Conservation (phyloP, 2,888 invertebrate genomes). For the Chloroclysta siterata region DNA sequence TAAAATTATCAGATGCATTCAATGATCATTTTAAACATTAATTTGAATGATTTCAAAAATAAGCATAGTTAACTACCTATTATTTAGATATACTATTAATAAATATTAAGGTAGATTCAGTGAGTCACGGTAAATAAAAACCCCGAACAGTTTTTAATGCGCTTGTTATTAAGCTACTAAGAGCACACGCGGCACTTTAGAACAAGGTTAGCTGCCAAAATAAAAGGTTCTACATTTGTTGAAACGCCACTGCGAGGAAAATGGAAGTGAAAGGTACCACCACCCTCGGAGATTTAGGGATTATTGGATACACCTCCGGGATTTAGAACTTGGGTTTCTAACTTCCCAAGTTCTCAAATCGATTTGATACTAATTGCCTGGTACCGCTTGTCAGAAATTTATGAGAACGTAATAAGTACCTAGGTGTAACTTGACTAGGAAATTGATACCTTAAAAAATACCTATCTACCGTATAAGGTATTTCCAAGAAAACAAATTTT, state of each 20-base stretch:
- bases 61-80: too few relatives aligned
- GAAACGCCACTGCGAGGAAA: slow-evolving; percentile 8
- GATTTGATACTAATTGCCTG: slow-evolving; percentile 35
- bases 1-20: too few relatives aligned
- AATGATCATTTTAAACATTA: too few relatives aligned
- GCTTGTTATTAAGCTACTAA: slow-evolving; percentile 15
- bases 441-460: background rate
- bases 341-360: slow-evolving; percentile 57
- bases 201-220: slow-evolving; percentile 16
- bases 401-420: background rate
- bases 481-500: too few relatives aligned
- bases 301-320: slow-evolving; percentile 68
- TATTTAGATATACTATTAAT: too few relatives aligned
- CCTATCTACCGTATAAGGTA: background rate
- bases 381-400: slow-evolving; percentile 14
- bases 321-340: slow-evolving; percentile 64
- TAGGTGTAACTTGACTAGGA: background rate
- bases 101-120: too few relatives aligned
- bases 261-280: slow-evolving; percentile 45
- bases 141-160: slow-evolving; percentile 7
- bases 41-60: too few relatives aligned
- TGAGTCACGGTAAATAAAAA: slow-evolving; percentile 13
- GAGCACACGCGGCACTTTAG: background rate
- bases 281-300: slow-evolving; percentile 68
- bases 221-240: slow-evolving; percentile 12